These are phyloP conservation scores for Euzetes globulus DNA, from an alignment of 2,888 invertebrate genomes.

Conservation along the genomic window DNA sequence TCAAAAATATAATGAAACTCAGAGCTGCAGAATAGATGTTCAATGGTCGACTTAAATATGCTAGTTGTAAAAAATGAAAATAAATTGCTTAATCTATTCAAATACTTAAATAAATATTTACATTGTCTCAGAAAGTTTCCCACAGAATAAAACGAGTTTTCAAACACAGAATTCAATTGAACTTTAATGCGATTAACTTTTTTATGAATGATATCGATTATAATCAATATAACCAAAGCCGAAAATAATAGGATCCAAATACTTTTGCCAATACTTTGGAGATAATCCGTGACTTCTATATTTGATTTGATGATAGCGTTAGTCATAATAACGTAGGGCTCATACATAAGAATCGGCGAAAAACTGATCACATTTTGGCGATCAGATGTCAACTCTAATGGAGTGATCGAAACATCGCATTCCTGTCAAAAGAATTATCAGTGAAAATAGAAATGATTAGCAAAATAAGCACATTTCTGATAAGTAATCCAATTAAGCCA, in stretches of 20 bases:
- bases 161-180: neutral
- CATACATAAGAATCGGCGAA: neutral
- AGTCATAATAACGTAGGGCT: conserved; percentile 5
- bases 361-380: neutral
- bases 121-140: neutral
- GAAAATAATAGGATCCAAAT: neutral
- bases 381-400: neutral
- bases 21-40: neutral
- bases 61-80: neutral
- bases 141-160: neutral
- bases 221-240: neutral
- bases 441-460: neutral
- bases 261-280: neutral
- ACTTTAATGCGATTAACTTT: neutral
- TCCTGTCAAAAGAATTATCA: neutral
- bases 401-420: conserved; percentile 9
- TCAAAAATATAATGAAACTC: neutral
- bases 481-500: conserved; percentile 2
- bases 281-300: conserved; percentile 12
- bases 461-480: neutral
- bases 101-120: neutral
- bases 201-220: neutral
- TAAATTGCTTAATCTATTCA: neutral
- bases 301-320: neutral
- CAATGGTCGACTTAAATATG: neutral